Conservation (phyloP, 2,888 invertebrate species). For the Apamea anceps region DNA sequence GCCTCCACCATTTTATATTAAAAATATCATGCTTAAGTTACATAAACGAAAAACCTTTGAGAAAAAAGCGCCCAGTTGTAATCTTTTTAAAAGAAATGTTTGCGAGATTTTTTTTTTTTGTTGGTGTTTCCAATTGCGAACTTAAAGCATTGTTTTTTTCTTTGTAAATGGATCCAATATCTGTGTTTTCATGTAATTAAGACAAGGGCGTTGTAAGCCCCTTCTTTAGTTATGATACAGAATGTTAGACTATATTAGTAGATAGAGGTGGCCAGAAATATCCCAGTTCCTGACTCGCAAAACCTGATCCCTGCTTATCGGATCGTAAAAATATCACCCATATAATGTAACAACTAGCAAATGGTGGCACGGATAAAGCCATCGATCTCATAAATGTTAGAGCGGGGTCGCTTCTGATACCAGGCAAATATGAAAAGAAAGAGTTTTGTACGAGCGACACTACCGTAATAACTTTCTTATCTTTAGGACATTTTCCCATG, state of each 20-base stretch:
- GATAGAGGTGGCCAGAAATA: background rate
- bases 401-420: constrained; percentile 40
- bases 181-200: background rate
- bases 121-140: constrained; percentile 8
- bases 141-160: background rate
- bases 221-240: constrained; percentile 5
- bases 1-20: constrained; percentile 36
- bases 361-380: constrained; percentile 37
- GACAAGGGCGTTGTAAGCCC: background rate
- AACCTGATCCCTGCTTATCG: constrained; percentile 16
- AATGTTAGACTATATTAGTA: background rate
- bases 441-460: constrained; percentile 35
- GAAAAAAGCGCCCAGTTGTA: constrained; percentile 13
- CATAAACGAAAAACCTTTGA: constrained; percentile 30
- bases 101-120: constrained; percentile 7
- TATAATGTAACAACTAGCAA: constrained; percentile 18
- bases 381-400: constrained; percentile 60
- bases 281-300: background rate
- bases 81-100: constrained; percentile 21
- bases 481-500: constrained; percentile 48
- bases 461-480: constrained; percentile 59
- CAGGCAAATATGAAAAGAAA: constrained; percentile 56
- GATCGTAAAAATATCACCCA: constrained; percentile 19
- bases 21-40: constrained; percentile 27
- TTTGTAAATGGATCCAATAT: background rate